Base-by-base conservation (phyloP, 2,113 vertebrate genomes). In the Epinephelus cyanopodus region DNA sequence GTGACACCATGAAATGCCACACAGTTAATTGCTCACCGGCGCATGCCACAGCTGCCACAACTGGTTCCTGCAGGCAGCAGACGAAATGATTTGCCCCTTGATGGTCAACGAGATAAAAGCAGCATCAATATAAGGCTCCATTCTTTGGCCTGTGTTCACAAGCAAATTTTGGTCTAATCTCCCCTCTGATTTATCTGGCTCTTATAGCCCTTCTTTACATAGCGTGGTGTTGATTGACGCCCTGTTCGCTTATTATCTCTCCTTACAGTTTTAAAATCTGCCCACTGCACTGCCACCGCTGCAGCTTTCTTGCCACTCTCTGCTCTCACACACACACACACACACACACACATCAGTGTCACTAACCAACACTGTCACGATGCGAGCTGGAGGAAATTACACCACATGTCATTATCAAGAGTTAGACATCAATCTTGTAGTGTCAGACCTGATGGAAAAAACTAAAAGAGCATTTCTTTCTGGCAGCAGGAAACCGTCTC, bases 131-230 rank as follows among this genome's bases (percentile, higher is more conserved):
- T 66, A 73, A 67, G 50, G 56, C 74, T 71, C 54, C 42, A 52
- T 73, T 85, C 67, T 76, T 71, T 84, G 54, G 25, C 42, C 61
- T 73, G 70, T 77, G 72, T 65, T 88, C 63, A 74, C 80, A 94
- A 83, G 79, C 90, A 93, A 93, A 94, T 94, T 48, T 45, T n/a
- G 29, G 19, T 54, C 77, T 77, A 76, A 86, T 90, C 87, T 88
- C 52, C 27, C 6, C 25, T 68, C 37, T 23, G 53, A 56, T 87
- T 78, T 84, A 86, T 90, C 79, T 54, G 70, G 23, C 39, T 45
- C 63, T 67, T 72, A 25, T 42, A 58, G 67, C 25, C 37, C 66
- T 74, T 72, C 58, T 90, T 89, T 89, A 76, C 85, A 92, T 90
- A 90, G 80, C 1, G 10, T 45, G 63, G 10, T 74, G 48, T 61